Evolutionary conservation across 2,888 invertebrate genomes (phyloP).

Genomic region (Acleris sparsana): DNA sequence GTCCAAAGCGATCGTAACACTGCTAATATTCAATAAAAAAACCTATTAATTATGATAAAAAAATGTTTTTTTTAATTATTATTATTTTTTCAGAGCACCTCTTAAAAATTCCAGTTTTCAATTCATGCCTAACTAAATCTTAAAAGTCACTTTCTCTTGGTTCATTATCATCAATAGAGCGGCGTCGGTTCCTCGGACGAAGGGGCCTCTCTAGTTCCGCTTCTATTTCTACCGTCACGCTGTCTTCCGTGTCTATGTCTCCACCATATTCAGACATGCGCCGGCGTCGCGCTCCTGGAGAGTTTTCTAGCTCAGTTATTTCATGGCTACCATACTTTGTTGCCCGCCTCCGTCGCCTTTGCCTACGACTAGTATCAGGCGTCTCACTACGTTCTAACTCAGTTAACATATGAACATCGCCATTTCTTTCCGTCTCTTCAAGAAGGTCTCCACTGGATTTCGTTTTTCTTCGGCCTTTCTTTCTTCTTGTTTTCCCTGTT

Average conservation of each 20-base stretch:
- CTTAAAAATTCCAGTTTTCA: background rate
- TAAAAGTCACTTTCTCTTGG: slow-evolving; percentile 77
- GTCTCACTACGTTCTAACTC: slow-evolving; percentile 63
- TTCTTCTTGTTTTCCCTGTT: slow-evolving; percentile 67
- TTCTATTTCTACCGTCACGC: slow-evolving; percentile 63
- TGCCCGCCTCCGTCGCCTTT: slow-evolving; percentile 56
- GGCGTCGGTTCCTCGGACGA: slow-evolving; percentile 62
- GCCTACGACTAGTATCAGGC: slow-evolving; percentile 51
- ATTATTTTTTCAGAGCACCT: no score
- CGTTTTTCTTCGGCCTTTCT: slow-evolving; percentile 75
- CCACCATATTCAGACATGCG: slow-evolving; percentile 67
- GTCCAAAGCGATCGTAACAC: no score
- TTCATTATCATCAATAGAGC: slow-evolving; percentile 69
- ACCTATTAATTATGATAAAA: no score
- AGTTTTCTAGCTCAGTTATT: slow-evolving; percentile 72
- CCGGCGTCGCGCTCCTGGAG: slow-evolving; percentile 72
- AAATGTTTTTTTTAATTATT: no score
- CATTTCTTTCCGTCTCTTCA: slow-evolving; percentile 75
- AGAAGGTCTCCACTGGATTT: slow-evolving; percentile 79
- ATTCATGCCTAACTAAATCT: slow-evolving; percentile 20
- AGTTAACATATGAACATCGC: slow-evolving; percentile 61
- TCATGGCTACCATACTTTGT: slow-evolving; percentile 74
- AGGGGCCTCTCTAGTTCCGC: slow-evolving; percentile 62
- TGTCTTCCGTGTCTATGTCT: slow-evolving; percentile 47
- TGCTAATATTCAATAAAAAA: no score